Evolutionary conservation across 1,140 invertebrate species (phyloP), one percentile per base, ranked within the genome.

Genomic region (Neodiprion fabricii): DNA sequence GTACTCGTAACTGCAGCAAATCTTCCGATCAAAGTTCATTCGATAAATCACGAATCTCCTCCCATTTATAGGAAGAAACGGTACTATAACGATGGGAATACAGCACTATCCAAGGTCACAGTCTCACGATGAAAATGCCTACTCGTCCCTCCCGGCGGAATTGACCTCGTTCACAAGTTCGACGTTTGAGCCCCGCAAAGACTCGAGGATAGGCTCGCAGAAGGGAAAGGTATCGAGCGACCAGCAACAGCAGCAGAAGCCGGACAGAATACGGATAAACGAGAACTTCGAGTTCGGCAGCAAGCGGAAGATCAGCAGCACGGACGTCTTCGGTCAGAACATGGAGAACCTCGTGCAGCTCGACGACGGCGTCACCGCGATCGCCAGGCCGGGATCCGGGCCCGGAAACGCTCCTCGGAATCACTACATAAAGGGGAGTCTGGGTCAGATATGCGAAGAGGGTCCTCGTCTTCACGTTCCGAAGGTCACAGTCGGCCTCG

Each of bases 261-360:
- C 21, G 23, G 40, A 72, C n/a, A 76, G 70, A 21, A 74, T 81
- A 14, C 2, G 80, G 14, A 66, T 67, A 2, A 73, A 79, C 47
- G 75, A 82, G 23, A 79, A 77, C 66, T 80, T 79, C 40, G 81
- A 80, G 21, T 79, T 79, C 1, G 74, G 74, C 0, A 79, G 75
- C 67, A 79, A 81, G 48, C 71, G 83, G 14, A 85, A 84, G 71
- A 83, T 84, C 67, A 83, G 82, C 9, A 86, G 80, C 70, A 84
- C 81, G 21, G 85, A 86, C 48, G 81, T 86, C 1, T 86, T 85
- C 23, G 85, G 83, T 5, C 83, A 86, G 49, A 86, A 86, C n/a
- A 83, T 85, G 80, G 84, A 85, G 71, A 85, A 85, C 49, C 66
- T 85, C 48, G 84, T 85, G 9, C 84, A 85, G 48, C n/a, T 85